A percentile compares a stretch with the other conserved stretches of the same genome.
Conservation (phyloP, 2,797 vertebrate genomes). For the Adelosebastes latens region DNA sequence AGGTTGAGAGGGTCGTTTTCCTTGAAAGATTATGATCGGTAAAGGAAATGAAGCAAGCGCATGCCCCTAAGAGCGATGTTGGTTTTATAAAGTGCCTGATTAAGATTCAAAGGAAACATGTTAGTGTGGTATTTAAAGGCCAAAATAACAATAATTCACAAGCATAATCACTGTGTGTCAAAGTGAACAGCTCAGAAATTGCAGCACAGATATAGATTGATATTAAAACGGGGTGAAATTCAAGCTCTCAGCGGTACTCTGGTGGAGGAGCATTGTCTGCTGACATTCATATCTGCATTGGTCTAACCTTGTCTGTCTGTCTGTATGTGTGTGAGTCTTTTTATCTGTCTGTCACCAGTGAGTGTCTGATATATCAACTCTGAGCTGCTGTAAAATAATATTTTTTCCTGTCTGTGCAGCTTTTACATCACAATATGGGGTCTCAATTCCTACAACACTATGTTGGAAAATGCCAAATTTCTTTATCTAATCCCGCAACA, state of each 20-base stretch:
- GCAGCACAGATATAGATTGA: background rate
- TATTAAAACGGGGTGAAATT: background rate
- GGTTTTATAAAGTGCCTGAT: background rate
- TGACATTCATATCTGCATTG: constrained; percentile 37
- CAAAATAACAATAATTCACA: background rate
- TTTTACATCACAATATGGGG: background rate
- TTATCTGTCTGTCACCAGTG: background rate
- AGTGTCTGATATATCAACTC: background rate
- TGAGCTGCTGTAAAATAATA: background rate
- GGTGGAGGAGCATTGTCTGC: constrained; percentile 61
- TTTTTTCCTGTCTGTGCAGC: background rate
- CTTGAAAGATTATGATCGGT: constrained; percentile 36
- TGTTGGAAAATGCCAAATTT: background rate
- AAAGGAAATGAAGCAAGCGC: background rate
- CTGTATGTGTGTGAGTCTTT: background rate
- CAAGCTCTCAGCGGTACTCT: constrained; percentile 6
- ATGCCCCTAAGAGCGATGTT: background rate
- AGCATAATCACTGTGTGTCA: background rate
- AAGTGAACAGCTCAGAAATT: background rate
- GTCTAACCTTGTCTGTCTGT: constrained; percentile 22
- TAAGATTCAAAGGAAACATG: background rate
- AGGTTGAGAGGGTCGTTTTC: constrained; percentile 18
- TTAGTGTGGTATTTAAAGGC: background rate
- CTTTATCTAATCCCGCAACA: background rate
- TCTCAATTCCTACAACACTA: background rate